phyloP scores from a whole-genome alignment of 2,797 vertebrate genomes.

The Picus viridis region DNA sequence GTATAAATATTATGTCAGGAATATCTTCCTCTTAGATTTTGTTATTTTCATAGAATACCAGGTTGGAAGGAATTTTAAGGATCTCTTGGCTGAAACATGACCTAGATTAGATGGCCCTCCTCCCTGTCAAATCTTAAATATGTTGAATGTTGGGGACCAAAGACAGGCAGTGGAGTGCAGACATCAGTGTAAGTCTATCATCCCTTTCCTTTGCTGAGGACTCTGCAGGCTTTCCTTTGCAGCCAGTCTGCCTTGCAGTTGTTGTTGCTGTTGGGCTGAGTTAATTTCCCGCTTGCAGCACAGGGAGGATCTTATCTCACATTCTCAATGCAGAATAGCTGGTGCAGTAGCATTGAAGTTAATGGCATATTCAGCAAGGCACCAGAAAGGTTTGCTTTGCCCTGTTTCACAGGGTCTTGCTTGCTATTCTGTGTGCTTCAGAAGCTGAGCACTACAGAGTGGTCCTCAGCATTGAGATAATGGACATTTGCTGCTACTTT shows the following conservation, averaged over 20 bases:
- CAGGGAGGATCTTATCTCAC: neutral
- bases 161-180: neutral
- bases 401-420: neutral
- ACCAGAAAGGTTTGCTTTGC: neutral
- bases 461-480: neutral
- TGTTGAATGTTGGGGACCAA: neutral
- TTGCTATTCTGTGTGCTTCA: no score
- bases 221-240: neutral
- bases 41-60: neutral
- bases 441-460: no score
- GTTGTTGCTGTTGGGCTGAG: neutral
- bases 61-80: no score
- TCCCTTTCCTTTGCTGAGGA: neutral
- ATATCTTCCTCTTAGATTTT: neutral
- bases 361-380: neutral
- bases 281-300: neutral
- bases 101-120: no score
- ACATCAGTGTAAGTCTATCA: neutral
- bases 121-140: no score
- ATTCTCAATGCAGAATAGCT: neutral
- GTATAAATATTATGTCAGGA: neutral
- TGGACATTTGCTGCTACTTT: neutral
- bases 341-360: neutral
- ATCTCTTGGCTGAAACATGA: no score
- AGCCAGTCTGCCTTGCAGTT: neutral